These are phyloP conservation scores for Triplophysa rosa DNA, from an alignment of 2,113 vertebrate genomes.

Conservation along the genomic window DNA sequence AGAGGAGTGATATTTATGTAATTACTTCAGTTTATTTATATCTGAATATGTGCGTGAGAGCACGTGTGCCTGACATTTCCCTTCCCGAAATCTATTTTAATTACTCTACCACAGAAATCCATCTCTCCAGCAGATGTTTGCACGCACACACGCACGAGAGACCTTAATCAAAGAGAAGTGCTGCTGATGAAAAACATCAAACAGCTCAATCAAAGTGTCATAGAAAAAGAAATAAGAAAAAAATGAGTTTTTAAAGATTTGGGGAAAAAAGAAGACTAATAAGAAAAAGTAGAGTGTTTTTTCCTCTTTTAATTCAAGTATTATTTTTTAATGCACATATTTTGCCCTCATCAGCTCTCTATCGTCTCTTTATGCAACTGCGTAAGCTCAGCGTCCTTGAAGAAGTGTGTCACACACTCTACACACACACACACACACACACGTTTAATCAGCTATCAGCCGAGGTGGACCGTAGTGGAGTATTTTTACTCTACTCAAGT, in stretches of 20 bases:
- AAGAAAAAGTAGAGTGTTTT: background rate
- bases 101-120: background rate
- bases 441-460: too few species aligned
- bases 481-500: too few species aligned
- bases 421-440: too few species aligned
- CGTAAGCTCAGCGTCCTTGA: too few species aligned
- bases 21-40: too few species aligned
- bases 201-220: slow-evolving; percentile 19
- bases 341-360: too few species aligned
- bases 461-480: too few species aligned
- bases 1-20: too few species aligned
- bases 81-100: slow-evolving; percentile 23
- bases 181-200: slow-evolving; percentile 31
- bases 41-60: background rate
- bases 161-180: slow-evolving; percentile 19
- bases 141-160: background rate
- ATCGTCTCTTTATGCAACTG: too few species aligned
- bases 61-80: background rate
- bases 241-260: background rate
- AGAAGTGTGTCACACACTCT: too few species aligned
- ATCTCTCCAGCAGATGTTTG: slow-evolving; percentile 17
- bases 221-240: background rate
- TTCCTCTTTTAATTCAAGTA: background rate
- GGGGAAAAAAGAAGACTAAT: background rate
- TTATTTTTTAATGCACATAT: background rate